phyloP scores from a whole-genome alignment of 2,113 vertebrate genomes.

The Tricholaema leucomelas region DNA sequence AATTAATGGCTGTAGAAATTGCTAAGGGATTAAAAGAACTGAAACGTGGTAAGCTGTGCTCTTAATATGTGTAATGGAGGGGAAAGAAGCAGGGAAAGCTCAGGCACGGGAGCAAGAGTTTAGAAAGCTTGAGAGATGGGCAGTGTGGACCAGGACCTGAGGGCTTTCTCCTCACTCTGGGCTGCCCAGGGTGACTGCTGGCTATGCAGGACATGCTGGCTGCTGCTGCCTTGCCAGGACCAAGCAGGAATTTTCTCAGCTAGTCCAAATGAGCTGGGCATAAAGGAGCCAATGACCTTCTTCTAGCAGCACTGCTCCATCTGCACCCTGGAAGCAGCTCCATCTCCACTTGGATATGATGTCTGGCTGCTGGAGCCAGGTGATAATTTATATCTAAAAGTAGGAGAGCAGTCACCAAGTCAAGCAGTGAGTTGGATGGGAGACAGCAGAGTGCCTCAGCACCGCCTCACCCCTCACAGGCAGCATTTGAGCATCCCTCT shows the following conservation, averaged over 20 bases:
- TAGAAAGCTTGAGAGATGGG: neutral
- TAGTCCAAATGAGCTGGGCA: neutral
- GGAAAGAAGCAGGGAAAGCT: neutral
- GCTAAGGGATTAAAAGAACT: neutral
- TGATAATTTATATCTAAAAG: neutral
- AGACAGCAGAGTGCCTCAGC: neutral
- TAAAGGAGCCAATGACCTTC: neutral
- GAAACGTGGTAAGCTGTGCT: neutral
- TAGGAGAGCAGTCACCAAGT: neutral
- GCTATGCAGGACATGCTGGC: neutral
- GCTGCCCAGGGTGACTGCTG: neutral
- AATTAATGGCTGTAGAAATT: neutral
- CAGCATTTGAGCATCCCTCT: neutral
- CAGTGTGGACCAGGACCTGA: accelerated
- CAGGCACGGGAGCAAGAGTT: neutral
- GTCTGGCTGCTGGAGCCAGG: neutral
- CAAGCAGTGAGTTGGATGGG: neutral
- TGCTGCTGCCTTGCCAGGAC: neutral
- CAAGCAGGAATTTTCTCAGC: neutral
- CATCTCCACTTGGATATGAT: accelerated
- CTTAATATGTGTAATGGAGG: neutral
- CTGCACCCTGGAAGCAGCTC: neutral
- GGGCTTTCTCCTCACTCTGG: neutral
- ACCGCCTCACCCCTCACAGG: neutral
- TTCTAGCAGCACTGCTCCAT: neutral